Base-by-base conservation (phyloP, 2,113 vertebrate genomes). In the Carassius carassius region DNA sequence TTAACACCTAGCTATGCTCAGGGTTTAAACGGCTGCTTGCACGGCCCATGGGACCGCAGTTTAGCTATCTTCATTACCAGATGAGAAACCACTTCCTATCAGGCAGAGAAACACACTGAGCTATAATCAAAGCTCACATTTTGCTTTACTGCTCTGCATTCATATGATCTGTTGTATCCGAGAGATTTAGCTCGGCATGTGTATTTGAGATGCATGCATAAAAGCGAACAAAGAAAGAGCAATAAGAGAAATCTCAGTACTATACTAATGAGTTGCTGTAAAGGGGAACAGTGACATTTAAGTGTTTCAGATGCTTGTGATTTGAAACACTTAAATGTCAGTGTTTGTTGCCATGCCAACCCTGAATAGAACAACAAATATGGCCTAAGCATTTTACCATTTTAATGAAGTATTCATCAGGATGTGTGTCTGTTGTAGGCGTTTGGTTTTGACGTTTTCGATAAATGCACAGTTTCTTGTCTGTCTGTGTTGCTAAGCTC, bases 71-170 rank as follows among this genome's bases (percentile, higher is more conserved):
- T 88, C 90, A 83, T 86, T 92, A 91, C 85, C 85, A 89, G 91
- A 90, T 85, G 91, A 93, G 92, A 96, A 95, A 93, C 95, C 94
- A 96, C 95, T 96, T 96, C 95, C 95, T 95, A 91, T 91, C 89
- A 89, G 88, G 93, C 88, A 88, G 75, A 88, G 87, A 87, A 62
- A 67, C 41, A 56, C 85, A 90, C 76, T 58, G 84, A 87, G 81
- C 88, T 88, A 69, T 86, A 90, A 86, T 82, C 85, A 90, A 87
- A 92, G 87, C 91, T 90, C 89, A 89, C 86, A 86, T 90, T 91
- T 89, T 89, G 63, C 79, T 81, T 91, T 63, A 35, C 67, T 86
- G 77, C 56, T 87, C 62, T 87, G 72, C 81, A 73, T 84, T 65
- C 32, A 19, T 6, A 70, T 41, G 7, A 29, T 85, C 13, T 32